Conservation (phyloP, 1,140 invertebrate genomes). For the Steinernema khuongi region DNA sequence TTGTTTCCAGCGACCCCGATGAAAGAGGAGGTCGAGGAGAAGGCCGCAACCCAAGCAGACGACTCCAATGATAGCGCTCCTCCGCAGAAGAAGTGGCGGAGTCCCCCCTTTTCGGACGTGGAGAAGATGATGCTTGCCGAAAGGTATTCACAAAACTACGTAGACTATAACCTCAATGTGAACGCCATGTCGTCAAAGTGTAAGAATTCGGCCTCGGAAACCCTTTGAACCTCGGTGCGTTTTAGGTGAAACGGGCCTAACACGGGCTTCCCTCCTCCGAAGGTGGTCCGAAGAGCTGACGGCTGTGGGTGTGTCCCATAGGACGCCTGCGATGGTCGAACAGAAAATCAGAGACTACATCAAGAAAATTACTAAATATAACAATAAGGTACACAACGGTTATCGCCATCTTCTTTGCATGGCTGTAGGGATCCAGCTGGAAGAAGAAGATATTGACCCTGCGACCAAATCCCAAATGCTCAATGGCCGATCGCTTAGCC, state of each 20-base stretch:
- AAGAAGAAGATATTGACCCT: neutral
- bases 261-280: neutral
- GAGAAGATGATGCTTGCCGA: conserved; percentile 10
- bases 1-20: neutral
- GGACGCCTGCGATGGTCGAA: neutral
- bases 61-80: neutral
- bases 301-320: neutral
- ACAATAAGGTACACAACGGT: neutral
- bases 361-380: conserved; percentile 5
- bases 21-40: conserved; percentile 13
- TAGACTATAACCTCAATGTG: neutral
- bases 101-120: neutral
- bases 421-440: neutral
- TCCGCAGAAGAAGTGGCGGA: conserved; percentile 14
- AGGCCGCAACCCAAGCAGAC: neutral
- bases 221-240: neutral
- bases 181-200: conserved; percentile 3
- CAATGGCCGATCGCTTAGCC: neutral
- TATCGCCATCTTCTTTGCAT: neutral
- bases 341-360: conserved; percentile 8
- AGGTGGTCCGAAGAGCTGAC: neutral
- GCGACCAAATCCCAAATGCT: neutral
- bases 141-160: conserved; percentile 9
- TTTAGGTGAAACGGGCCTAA: conserved; percentile 1
- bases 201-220: neutral